Base-by-base conservation (phyloP, 1,140 invertebrate species). In the Myzus persicae region DNA sequence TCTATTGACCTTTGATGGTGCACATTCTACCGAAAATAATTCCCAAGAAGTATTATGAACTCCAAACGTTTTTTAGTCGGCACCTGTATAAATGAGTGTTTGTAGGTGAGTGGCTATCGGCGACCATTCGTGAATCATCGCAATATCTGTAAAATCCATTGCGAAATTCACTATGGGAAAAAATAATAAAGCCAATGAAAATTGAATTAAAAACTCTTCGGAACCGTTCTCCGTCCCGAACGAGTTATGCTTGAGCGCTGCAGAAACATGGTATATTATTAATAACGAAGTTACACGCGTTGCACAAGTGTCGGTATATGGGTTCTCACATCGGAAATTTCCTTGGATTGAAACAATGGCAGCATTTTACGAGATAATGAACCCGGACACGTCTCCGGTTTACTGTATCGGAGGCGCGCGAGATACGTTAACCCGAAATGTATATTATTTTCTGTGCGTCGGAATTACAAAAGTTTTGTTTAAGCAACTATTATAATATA, bases 131-230 rank as follows among this genome's bases (percentile, higher is more conserved):
- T 59, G 54, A 59, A 59, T 59, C 11, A 59, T 59, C 42, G 44
- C 42, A 48, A n/a, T 87, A 87, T 20, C 31, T n/a, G 85, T 26
- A 9, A 88, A 36, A 88, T 48, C 46, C 44, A 38, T 36, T 88
- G 18, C 3, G 42, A 88, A 88, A 48, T 88, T 36, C 7, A 18
- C 48, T 4, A n/a, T n/a, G 38, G 87, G 14, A 59, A 90, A 40
- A 54, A 59, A 90, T 48, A 90, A 90, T 59, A 90, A 90, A 38
- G n/a, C 22, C 8, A 26, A 38, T 40, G 48, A 18, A 40, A 59
- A 40, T 90, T 90, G 59, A 90, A 90, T 90, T 90, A 90, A 59
- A 90, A 90, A 54, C 87, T 48, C 87, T 88, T 11, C 31, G 18
- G 44, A 36, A 7, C 51, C n/a, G n/a, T 88, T 51, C 54, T 26